Evolutionary conservation across 1,140 invertebrate genomes (phyloP).

Genomic region (Ladona fulva): DNA sequence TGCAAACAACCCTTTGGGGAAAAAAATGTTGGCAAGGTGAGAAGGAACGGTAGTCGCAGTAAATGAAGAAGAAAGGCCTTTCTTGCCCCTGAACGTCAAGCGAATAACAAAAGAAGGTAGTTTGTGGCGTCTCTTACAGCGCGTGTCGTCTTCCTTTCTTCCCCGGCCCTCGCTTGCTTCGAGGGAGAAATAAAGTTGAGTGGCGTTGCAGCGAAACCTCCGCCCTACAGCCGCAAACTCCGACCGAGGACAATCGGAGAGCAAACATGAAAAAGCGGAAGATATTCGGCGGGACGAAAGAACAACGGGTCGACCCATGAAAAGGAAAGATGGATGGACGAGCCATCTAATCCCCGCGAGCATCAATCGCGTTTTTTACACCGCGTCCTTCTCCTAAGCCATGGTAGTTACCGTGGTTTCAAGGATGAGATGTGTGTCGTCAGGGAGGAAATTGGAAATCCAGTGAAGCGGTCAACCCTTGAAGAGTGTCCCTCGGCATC

Average conservation of each 20-base stretch:
- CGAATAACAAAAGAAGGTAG: not conserved
- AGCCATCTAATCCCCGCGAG: not conserved
- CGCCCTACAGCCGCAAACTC: too few relatives aligned
- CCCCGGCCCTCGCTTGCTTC: not conserved
- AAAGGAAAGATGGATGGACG: not conserved
- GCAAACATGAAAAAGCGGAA: not conserved
- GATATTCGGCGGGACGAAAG: constrained; percentile 3
- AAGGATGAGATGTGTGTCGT: too few relatives aligned
- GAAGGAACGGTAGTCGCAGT: too few relatives aligned
- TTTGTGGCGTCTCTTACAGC: not conserved
- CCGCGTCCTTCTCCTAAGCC: not conserved
- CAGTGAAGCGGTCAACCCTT: too few relatives aligned
- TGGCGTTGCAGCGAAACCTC: not conserved
- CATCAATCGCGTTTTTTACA: not conserved
- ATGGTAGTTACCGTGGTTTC: not conserved
- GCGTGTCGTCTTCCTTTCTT: not conserved
- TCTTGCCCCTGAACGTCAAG: not conserved
- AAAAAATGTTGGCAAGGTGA: too few relatives aligned
- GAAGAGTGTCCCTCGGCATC: too few relatives aligned
- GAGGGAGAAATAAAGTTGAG: not conserved
- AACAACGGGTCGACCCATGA: not conserved
- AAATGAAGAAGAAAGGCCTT: too few relatives aligned
- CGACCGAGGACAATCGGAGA: not conserved
- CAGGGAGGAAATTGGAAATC: too few relatives aligned
- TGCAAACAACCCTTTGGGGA: too few relatives aligned